Evolutionary conservation across 2,113 vertebrate genomes (phyloP), one percentile per base, ranked within the genome.

Genomic region (Phaethon lepturus): DNA sequence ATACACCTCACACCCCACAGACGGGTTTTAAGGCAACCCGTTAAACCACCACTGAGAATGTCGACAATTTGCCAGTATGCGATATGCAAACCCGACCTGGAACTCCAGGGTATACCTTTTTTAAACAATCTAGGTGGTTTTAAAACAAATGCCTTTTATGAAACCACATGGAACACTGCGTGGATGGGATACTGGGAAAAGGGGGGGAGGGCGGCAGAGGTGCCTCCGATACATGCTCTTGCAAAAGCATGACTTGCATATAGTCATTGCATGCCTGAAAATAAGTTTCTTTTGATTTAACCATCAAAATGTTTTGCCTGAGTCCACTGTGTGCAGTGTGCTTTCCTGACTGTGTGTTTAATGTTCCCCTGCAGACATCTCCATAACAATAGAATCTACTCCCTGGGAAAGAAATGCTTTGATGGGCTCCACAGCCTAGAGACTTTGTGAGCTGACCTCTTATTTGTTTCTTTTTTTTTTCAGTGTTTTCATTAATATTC

Each of bases 391-490:
- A 98, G 98, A 97, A 99, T 99, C 97, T 97, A 97, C 94, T 98
- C 98, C 97, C 97, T 99, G 98, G 99, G 98, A 98, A 98, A 98
- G 97, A 99, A 98, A 97, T 98, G 98, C 97, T 99, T 99, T 98
- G 97, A 98, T 95, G 99, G 99, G 59, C 98, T 99, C 97, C 98
- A 98, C 97, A 98, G 97, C 98, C 98, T 99, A 73, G 98, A 99
- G 98, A 99, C 98, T 95, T 98, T 99, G 99, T 99, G 97, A 99
- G 99, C 98, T 98, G 98, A 98, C 98, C 98, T 98, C 98, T 98
- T 98, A 97, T 98, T 98, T 98, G 97, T 98, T 98, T 97, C 95
- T 91, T 91, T 87, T 97, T 94, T 82, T 89, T 91, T 96, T 93
- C 90, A 98, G 78, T 97, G 96, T 98, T 98, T 99, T 98, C 97